Percentiles rank a stretch among this genome's conserved stretches.
These are phyloP conservation scores for Plecturocebus donacophilus DNA, from an alignment of 2,113 vertebrate genomes.

Conservation along the genomic window DNA sequence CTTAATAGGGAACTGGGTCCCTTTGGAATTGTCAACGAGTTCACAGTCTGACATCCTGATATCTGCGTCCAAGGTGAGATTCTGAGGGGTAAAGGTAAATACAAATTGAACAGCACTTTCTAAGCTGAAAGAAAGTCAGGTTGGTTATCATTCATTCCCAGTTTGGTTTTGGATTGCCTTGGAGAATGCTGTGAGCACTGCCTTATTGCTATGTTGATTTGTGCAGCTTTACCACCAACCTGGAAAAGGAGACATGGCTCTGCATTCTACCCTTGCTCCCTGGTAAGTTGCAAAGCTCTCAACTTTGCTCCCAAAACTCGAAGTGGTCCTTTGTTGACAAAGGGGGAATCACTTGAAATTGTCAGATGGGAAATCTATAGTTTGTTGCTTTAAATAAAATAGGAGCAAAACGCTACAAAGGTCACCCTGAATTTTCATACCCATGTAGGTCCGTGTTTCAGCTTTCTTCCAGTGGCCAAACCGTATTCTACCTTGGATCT, in stretches of 20 bases:
- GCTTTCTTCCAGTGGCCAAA: not conserved
- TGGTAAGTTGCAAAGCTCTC: not conserved
- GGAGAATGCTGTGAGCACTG: not conserved
- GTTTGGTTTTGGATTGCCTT: not conserved
- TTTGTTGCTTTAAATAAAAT: slow-evolving; percentile 21
- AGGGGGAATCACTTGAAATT: not conserved
- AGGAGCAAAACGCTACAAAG: not conserved
- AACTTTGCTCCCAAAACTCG: not conserved
- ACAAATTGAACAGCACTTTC: not conserved
- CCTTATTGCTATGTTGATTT: not conserved
- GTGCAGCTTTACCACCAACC: not conserved
- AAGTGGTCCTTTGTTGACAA: not conserved
- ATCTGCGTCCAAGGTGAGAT: not conserved
- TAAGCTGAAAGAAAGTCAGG: not conserved
- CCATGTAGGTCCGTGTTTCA: not conserved
- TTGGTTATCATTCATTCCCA: not conserved
- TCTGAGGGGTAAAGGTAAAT: not conserved
- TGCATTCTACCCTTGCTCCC: not conserved
- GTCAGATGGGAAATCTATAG: not conserved
- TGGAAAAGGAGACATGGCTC: not conserved
- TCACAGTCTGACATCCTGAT: not conserved
- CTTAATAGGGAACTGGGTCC: not conserved
- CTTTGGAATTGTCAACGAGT: not conserved
- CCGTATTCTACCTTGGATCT: not conserved
- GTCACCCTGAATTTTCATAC: not conserved